Evolutionary conservation across 2,888 invertebrate species (phyloP).

Genomic region (Toxonevra muliebris): DNA sequence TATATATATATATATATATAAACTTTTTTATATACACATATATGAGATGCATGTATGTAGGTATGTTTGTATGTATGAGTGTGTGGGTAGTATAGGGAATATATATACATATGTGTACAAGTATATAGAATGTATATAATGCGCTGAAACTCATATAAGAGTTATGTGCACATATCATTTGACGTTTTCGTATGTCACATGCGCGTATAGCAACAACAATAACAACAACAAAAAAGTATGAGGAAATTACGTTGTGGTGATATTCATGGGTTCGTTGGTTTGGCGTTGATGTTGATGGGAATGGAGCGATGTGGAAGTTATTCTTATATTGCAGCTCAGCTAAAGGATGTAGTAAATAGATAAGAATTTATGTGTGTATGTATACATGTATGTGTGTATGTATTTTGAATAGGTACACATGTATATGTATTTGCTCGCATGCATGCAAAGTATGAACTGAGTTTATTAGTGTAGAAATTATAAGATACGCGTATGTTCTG

Average conservation of each 20-base stretch:
- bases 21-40: not conserved
- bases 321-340: not conserved
- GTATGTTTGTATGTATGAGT: not conserved
- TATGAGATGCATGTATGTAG: not conserved
- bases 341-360: not conserved
- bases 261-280: not conserved
- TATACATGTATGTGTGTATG: too few relatives aligned
- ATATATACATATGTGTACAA: not conserved
- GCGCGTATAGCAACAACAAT: not conserved
- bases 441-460: constrained; percentile 12
- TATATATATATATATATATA: not conserved
- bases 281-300: not conserved
- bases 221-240: not conserved
- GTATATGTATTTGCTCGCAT: constrained; percentile 29
- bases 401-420: constrained; percentile 8
- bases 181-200: constrained; percentile 13
- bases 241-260: not conserved
- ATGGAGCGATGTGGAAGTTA: not conserved
- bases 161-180: constrained; percentile 19
- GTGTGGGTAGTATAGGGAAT: constrained; percentile 1
- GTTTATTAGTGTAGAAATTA: not conserved
- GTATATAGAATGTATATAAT: not conserved
- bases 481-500: too few relatives aligned
- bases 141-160: not conserved
- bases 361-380: not conserved